Base-by-base conservation (phyloP, 2,797 vertebrate species). In the Cephalopachus bancanus region DNA sequence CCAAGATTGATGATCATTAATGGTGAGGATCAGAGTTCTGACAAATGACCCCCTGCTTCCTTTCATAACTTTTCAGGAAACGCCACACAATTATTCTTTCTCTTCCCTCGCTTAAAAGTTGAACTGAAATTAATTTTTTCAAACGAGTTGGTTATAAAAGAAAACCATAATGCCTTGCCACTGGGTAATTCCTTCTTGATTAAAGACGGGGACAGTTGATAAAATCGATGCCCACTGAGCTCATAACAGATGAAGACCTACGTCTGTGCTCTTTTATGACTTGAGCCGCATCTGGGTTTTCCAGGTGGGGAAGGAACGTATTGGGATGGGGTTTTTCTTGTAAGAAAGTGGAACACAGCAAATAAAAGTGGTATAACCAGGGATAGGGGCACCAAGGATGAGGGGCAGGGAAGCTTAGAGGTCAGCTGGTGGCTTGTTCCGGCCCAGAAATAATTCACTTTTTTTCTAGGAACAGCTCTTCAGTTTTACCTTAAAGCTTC, bases 61-160 rank as follows among this genome's bases (percentile, higher is more conserved):
- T 89, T 69, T 64, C 93, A 65, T 87, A 93, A 75, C 91, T 97
- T 96, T 84, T 33, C 93, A 71, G 91, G 93, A 95, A 96, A 91
- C 2, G 0, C 26, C 6, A 19, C 86, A 57, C 96, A 64, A 93
- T 93, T 72, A 88, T 92, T 88, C 88, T 94, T 91, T 88, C 90
- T 95, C 93, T 94, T 71, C 33, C 67, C 71, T 83, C 4, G 9
- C 85, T 97, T 88, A 85, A 85, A 96, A 96, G 81, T 89, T 33
- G 55, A 94, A 89, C 93, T 67, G 69, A 95, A 97, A 96, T 94
- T 94, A 86, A n/a, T 96, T 93, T 95, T 89, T 78, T 91, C 74
- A 37, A 95, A 93, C 0, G 2, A 96, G 75, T 65, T 1, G 2
- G 65, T 95, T 96, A 88, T 89, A 71, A 95, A 96, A 95, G 85